Evolutionary conservation across 2,888 invertebrate genomes (phyloP), one percentile per base, ranked within the genome.

Genomic region (Lasioglossum vierecki): DNA sequence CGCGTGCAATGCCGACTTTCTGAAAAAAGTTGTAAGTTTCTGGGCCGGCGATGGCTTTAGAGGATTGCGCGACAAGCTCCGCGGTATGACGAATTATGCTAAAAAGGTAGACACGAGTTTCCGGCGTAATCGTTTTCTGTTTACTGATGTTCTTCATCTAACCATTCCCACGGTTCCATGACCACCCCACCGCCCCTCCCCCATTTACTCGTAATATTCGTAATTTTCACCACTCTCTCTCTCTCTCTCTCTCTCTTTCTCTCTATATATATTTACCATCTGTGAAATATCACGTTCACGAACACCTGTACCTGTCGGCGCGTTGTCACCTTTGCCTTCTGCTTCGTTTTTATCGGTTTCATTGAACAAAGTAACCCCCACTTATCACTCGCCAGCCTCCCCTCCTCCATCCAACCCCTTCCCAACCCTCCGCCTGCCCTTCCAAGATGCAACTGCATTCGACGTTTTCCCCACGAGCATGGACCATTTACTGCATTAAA

Each of bases 1-100:
- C 95, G 97, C 97, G 92, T 98, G 98, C 96, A 98, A 98, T 94
- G 98, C 98, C 95, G 96, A 97, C 92, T 98, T 98, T 95, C 96
- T 98, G 85, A 96, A 97, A 95, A 98, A 98, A 98, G 98, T 98
- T 91, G 94, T 95, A 93, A 94, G 94, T 94, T 91, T 88, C 86
- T 90, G 91, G 91, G 86, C 90, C 78, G 87, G 85, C 18, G 91
- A 89, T 66, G 85, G 91, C 86, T 80, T 90, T 84, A 83, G 78
- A 80, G 87, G 89, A 68, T 79, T 91, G 75, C 87, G 88, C 84
- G 89, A 91, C 60, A 89, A 85, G 89, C 86, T 91, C 26, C 90
- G 89, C 85, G 91, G 88, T 89, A 91, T 90, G 88, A 91, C 89
- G 71, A 88, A 87, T 90, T 87, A 88, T 76, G 80, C 86, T 70